Conservation (phyloP, 1,140 invertebrate genomes). For the Drosophila pallidifrons region DNA sequence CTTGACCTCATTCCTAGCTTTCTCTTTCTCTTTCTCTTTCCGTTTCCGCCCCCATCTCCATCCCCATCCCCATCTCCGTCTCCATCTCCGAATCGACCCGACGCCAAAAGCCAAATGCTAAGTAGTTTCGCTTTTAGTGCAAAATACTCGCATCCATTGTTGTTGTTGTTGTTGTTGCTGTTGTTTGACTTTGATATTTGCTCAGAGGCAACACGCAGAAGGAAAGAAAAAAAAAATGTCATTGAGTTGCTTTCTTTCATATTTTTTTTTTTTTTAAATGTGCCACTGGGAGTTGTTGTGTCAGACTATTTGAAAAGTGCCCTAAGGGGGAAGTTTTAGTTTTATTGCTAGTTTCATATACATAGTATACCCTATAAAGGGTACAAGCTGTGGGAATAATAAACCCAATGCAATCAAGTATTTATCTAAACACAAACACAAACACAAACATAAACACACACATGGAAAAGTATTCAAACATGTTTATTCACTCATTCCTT, state of each 20-base stretch:
- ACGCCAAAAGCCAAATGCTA: constrained; percentile 67
- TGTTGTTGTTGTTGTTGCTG: constrained; percentile 20
- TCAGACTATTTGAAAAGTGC: neutral
- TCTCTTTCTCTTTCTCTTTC: constrained; percentile 44
- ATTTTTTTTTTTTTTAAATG: neutral
- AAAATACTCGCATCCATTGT: constrained; percentile 55
- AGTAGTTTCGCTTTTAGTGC: constrained; percentile 82
- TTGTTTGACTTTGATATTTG: constrained; percentile 13
- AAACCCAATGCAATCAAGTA: neutral
- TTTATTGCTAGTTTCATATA: neutral
- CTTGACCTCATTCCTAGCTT: constrained; percentile 50
- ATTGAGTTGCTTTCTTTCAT: constrained; percentile 2
- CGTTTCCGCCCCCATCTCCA: constrained; percentile 53
- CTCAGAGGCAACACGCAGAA: neutral
- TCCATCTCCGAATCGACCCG: constrained; percentile 15
- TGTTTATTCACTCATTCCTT: neutral
- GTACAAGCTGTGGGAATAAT: constrained; percentile 3
- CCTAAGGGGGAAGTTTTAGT: neutral
- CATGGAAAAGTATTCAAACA: neutral
- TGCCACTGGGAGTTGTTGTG: neutral
- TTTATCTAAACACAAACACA: neutral
- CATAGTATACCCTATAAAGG: neutral
- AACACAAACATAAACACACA: neutral
- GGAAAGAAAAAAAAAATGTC: neutral
- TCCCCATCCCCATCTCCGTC: constrained; percentile 6